Evolutionary conservation across 2,113 vertebrate genomes (phyloP), one percentile per base, ranked within the genome.

Genomic region (Gymnobelideus leadbeateri): DNA sequence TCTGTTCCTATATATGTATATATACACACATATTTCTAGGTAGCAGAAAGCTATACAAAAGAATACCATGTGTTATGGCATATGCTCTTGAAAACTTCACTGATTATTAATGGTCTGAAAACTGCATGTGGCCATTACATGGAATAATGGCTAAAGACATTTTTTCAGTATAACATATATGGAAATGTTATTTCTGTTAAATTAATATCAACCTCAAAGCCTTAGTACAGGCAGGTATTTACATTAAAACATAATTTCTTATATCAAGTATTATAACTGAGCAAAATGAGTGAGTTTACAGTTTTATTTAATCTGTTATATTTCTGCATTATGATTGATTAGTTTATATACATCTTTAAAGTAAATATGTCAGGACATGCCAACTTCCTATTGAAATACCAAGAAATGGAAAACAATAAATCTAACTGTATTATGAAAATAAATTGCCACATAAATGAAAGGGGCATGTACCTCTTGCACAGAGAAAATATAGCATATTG

Each of bases 131-230:
- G 4, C 37, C 84, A 89, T 89, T 24, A 24, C 47, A 6, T 49
- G 21, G 47, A 89, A 8, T 89, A 89, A 89, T 25, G 46, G 21
- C 46, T 8, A 89, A 68, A 68, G 31, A 68, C 55, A 9, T 57
- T 57, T 14, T 68, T 37, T 61, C 31, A 68, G 31, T 37, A 37
- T 68, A 11, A 68, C 1, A 37, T 37, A 16, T 14, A 37, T 68
- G 12, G 37, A 68, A 68, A 68, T 37, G 93, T 91, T 95, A 89
- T 93, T 77, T 55, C 53, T 93, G 51, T 92, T 55, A 95, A 96
- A 54, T 54, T 47, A 52, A 90, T 90, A n/a, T 49, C 89, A 43
- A 49, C 91, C 52, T 0, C 51, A 92, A 89, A 91, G 16, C 92
- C 61, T 97, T 92, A 93, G 52, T 23, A 68, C n/a, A 89, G 6